Conservation (phyloP, 2,797 vertebrate genomes). For the Hoplostethus atlanticus region DNA sequence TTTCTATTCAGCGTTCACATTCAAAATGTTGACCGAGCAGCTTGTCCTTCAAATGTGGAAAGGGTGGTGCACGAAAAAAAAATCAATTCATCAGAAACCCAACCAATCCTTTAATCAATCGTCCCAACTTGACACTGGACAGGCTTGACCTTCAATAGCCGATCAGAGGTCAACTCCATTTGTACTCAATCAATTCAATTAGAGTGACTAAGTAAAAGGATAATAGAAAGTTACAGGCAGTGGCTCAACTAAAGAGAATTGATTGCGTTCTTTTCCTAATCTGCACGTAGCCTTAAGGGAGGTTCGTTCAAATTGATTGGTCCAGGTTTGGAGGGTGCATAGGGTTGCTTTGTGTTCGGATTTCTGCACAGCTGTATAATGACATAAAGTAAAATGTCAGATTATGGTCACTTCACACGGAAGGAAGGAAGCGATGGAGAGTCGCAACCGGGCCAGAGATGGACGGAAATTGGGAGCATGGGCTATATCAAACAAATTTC, state of each 20-base stretch:
- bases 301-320: slow-evolving; percentile 1
- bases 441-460: no score
- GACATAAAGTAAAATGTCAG: no score
- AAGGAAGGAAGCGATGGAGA: no score
- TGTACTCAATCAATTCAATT: slow-evolving; percentile 53
- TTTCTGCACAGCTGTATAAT: no score
- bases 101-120: slow-evolving; percentile 64
- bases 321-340: background rate
- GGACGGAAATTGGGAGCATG: no score
- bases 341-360: no score
- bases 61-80: slow-evolving; percentile 34
- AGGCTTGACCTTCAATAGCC: slow-evolving; percentile 45
- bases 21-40: no score
- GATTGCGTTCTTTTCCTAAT: slow-evolving; percentile 28
- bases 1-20: no score
- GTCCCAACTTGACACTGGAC: slow-evolving; percentile 61
- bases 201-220: slow-evolving; percentile 39
- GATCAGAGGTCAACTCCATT: slow-evolving; percentile 65
- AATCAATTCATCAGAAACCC: slow-evolving; percentile 67
- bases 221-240: slow-evolving; percentile 38
- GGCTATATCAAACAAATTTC: no score
- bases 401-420: no score
- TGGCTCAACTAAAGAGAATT: slow-evolving; percentile 25
- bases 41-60: no score
- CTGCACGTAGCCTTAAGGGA: no score